phyloP scores from a whole-genome alignment of 2,888 invertebrate genomes.

The Dexiosoma caninum region DNA sequence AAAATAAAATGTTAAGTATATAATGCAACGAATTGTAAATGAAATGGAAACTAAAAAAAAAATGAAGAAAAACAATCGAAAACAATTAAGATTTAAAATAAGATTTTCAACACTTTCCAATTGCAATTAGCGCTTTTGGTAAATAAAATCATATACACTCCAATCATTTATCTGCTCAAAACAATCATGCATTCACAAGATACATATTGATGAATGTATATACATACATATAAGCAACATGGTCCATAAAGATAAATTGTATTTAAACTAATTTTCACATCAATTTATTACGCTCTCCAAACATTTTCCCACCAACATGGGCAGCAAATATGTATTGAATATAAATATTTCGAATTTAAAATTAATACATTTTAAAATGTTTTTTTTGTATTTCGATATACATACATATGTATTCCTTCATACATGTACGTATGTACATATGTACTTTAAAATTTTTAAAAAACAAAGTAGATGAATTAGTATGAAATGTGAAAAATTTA shows the following conservation, averaged over 20 bases:
- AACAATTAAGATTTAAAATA: slow-evolving; percentile 23
- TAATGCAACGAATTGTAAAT: slow-evolving; percentile 12
- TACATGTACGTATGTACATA: background rate
- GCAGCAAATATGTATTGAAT: slow-evolving; percentile 17
- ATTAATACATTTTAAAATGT: background rate
- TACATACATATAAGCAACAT: too few species aligned
- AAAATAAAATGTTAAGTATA: background rate
- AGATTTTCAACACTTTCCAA: slow-evolving; percentile 60
- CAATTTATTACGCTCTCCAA: slow-evolving; percentile 36
- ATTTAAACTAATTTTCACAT: slow-evolving; percentile 36
- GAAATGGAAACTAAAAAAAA: slow-evolving; percentile 17
- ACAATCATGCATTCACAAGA: background rate
- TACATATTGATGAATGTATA: background rate
- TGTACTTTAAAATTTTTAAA: background rate
- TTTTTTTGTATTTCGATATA: too few species aligned
- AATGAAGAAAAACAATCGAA: slow-evolving; percentile 9
- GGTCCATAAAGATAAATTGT: slow-evolving; percentile 26
- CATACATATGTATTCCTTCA: too few species aligned
- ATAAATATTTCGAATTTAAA: slow-evolving; percentile 7
- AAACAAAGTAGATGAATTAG: background rate
- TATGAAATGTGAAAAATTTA: background rate
- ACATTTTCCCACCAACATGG: slow-evolving; percentile 43
- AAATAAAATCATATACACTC: slow-evolving; percentile 49
- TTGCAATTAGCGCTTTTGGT: slow-evolving; percentile 57
- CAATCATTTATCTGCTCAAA: background rate